Percentiles rank a stretch among this genome's conserved stretches.
These are phyloP conservation scores for Sogatella furcifera DNA, from an alignment of 1,140 invertebrate species.

Conservation along the genomic window DNA sequence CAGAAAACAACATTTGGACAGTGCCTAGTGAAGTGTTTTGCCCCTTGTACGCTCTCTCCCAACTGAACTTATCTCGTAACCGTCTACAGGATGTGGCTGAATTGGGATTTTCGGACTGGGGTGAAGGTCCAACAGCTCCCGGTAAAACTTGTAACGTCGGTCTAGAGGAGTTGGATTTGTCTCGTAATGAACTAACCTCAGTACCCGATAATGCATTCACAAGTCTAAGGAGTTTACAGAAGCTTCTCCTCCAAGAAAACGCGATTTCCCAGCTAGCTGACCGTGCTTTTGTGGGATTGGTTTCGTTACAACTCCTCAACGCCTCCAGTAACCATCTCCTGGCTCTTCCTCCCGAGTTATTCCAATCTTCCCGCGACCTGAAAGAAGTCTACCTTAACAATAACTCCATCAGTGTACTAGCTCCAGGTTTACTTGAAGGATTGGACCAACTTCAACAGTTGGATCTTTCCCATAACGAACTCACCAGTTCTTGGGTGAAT, in stretches of 20 bases:
- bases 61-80: conserved; percentile 65
- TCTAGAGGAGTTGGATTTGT: conserved; percentile 59
- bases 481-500: conserved; percentile 70
- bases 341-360: conserved; percentile 60
- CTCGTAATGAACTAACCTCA: conserved; percentile 56
- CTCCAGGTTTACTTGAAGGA: conserved; percentile 60
- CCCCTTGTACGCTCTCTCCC: conserved; percentile 52
- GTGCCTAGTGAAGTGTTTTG: conserved; percentile 63
- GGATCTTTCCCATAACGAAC: conserved; percentile 57
- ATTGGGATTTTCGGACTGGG: conserved; percentile 56
- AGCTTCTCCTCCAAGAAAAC: conserved; percentile 60
- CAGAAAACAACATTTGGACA: conserved; percentile 70
- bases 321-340: conserved; percentile 64
- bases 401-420: conserved; percentile 63
- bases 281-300: conserved; percentile 54
- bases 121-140: conserved; percentile 34
- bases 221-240: conserved; percentile 49
- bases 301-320: conserved; percentile 55
- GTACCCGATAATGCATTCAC: conserved; percentile 56
- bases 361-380: conserved; percentile 52
- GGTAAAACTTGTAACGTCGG: conserved; percentile 47
- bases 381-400: conserved; percentile 65
- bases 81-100: conserved; percentile 62
- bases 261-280: conserved; percentile 57
- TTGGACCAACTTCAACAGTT: conserved; percentile 64